A percentile compares a stretch with the other conserved stretches of the same genome.
Evolutionary conservation across 2,797 vertebrate genomes (phyloP).

Genomic region (Ctenopoma kingsleyae): DNA sequence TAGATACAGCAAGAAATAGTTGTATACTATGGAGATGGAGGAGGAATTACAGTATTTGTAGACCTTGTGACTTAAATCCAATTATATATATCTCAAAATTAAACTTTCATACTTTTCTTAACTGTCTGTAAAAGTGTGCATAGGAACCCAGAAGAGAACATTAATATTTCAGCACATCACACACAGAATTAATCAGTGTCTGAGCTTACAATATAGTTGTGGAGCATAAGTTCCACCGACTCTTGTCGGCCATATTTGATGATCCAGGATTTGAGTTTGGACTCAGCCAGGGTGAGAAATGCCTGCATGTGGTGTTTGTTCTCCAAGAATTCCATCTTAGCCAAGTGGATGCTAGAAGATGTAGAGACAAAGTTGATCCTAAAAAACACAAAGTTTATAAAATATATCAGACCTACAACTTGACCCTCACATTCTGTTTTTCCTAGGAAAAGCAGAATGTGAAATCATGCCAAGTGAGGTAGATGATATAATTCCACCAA

Average conservation of each 20-base stretch:
- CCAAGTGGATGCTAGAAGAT: slow-evolving; percentile 91
- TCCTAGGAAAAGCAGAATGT: slow-evolving; percentile 2
- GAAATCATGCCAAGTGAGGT: slow-evolving; percentile 5
- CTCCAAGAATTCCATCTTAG: slow-evolving; percentile 94
- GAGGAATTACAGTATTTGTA: neutral
- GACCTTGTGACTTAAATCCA: neutral
- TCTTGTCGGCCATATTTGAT: slow-evolving; percentile 94
- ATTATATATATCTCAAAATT: neutral
- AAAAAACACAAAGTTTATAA: slow-evolving; percentile 45
- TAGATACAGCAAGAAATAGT: neutral
- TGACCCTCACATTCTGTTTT: slow-evolving; percentile 9
- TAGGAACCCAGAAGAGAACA: neutral
- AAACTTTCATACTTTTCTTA: neutral
- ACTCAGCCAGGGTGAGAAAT: slow-evolving; percentile 91
- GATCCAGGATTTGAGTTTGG: slow-evolving; percentile 96
- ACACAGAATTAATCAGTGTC: neutral
- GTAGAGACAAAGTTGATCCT: slow-evolving; percentile 94
- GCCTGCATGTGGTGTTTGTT: slow-evolving; percentile 93
- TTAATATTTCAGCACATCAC: neutral
- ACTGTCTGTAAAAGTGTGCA: neutral
- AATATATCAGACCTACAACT: slow-evolving; percentile 20
- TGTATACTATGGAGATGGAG: neutral
- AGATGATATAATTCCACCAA: neutral
- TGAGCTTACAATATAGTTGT: slow-evolving; percentile 90
- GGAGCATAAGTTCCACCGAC: slow-evolving; percentile 91